Conservation (phyloP, 2,888 invertebrate species). For the Orgyia antiqua region DNA sequence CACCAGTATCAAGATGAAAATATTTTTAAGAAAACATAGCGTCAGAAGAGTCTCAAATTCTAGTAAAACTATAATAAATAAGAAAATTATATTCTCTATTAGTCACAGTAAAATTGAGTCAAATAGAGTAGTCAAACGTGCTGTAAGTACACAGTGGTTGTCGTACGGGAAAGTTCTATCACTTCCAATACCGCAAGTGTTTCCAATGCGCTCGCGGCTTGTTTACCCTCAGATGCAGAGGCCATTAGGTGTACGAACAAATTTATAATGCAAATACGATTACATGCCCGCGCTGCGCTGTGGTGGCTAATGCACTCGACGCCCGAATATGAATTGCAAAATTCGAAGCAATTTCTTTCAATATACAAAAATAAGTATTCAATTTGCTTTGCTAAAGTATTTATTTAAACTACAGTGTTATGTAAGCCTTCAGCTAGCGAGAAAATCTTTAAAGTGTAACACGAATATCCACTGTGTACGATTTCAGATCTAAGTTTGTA, state of each 20-base stretch:
- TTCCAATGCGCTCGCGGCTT: constrained; percentile 30
- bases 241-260: constrained; percentile 68
- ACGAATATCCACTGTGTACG: too few species aligned
- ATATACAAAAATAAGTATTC: constrained; percentile 37
- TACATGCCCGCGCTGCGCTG: constrained; percentile 52
- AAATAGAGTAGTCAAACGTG: constrained; percentile 6
- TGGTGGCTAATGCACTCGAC: constrained; percentile 64
- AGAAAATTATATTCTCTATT: too few species aligned
- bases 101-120: constrained; percentile 1
- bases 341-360: constrained; percentile 51
- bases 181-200: constrained; percentile 28
- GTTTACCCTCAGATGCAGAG: constrained; percentile 55
- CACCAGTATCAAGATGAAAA: too few species aligned
- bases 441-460: too few species aligned
- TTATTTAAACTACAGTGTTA: too few species aligned
- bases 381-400: constrained; percentile 1
- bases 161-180: constrained; percentile 20
- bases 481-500: too few species aligned
- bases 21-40: too few species aligned
- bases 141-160: constrained; percentile 9
- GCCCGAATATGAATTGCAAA: constrained; percentile 65
- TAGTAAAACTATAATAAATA: too few species aligned
- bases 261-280: constrained; percentile 78
- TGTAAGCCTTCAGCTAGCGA: too few species aligned
- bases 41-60: too few species aligned